Percentiles rank a stretch among this genome's conserved stretches.
Evolutionary conservation across 2,797 vertebrate species (phyloP).

Genomic region (Mormyrops attenuatus): DNA sequence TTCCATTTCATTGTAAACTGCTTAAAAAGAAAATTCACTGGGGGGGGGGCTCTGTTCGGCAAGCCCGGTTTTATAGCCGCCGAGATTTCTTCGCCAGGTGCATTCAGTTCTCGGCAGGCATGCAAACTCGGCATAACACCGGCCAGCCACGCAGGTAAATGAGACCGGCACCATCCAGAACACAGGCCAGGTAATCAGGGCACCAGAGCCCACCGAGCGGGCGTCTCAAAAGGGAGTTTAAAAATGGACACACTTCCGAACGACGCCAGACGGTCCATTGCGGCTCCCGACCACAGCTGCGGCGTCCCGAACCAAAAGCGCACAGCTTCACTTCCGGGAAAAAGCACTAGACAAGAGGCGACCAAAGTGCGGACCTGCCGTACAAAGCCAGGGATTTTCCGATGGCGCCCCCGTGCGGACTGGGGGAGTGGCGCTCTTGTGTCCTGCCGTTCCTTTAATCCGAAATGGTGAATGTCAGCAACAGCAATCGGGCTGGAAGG

Average conservation of each 20-base stretch:
- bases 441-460: slow-evolving; percentile 84
- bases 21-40: background rate
- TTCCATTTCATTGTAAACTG: background rate
- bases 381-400: background rate
- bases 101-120: background rate
- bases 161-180: background rate
- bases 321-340: background rate
- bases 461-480: slow-evolving; percentile 95
- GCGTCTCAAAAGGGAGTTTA: background rate
- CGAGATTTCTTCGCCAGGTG: background rate
- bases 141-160: background rate
- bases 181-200: background rate
- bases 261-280: slow-evolving; percentile 64
- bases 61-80: background rate
- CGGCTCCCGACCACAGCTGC: background rate
- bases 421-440: too few species aligned
- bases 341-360: background rate
- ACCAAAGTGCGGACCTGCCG: too few species aligned
- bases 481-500: slow-evolving; percentile 81
- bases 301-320: background rate
- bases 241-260: slow-evolving; percentile 53
- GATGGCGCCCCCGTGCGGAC: background rate
- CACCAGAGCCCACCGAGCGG: background rate
- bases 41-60: background rate
- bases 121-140: background rate